Percentiles rank a stretch among this genome's conserved stretches.
These are phyloP conservation scores for Agrotis segetum DNA, from an alignment of 2,888 invertebrate species.

Conservation along the genomic window DNA sequence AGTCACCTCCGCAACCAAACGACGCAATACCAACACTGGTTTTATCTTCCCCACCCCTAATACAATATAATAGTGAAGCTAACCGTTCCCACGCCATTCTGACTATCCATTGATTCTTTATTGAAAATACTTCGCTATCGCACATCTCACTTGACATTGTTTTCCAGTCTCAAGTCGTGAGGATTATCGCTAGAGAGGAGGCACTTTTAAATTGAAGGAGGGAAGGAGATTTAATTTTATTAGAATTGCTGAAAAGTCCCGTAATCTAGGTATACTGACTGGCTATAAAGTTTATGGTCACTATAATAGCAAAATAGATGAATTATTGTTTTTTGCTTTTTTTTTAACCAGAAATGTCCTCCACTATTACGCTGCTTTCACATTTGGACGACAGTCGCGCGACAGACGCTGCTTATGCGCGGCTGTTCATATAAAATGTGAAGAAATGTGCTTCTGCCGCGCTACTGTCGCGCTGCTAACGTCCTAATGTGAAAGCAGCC, in stretches of 20 bases:
- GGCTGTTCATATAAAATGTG: no score
- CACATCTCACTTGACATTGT: conserved; percentile 46
- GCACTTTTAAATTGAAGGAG: not conserved
- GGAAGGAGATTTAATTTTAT: conserved; percentile 12
- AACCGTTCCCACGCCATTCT: conserved; percentile 69
- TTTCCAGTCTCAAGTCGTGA: conserved; percentile 40
- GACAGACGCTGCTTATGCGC: no score
- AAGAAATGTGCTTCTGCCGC: no score
- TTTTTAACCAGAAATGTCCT: no score
- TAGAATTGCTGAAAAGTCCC: not conserved
- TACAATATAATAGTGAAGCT: conserved; percentile 71
- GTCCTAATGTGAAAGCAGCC: no score
- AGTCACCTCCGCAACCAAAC: conserved; percentile 41
- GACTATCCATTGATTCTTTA: conserved; percentile 72
- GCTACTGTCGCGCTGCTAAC: no score
- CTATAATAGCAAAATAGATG: no score
- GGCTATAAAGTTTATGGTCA: no score
- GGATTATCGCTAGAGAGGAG: conserved; percentile 13
- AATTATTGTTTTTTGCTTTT: no score
- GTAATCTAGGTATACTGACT: not conserved
- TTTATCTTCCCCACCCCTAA: conserved; percentile 74
- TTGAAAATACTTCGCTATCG: conserved; percentile 65
- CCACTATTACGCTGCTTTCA: no score
- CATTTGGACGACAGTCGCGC: no score
- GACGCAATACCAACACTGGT: conserved; percentile 63